A percentile compares a stretch with the other conserved stretches of the same genome.
Evolutionary conservation across 2,797 vertebrate species (phyloP).

Genomic region (Acanthopagrus latus): DNA sequence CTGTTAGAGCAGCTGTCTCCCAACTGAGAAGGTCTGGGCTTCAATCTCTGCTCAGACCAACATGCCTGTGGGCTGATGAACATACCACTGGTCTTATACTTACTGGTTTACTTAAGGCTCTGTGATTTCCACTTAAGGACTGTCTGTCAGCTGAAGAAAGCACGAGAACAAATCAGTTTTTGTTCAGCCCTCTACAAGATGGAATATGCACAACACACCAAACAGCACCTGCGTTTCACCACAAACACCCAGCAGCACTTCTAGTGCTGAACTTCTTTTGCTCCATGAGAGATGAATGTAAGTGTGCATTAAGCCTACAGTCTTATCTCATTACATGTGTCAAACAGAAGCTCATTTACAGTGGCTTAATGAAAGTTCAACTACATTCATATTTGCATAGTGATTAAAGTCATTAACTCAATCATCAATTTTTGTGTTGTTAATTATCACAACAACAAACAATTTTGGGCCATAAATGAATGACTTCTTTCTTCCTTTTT

Average conservation of each 20-base stretch:
- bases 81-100: background rate
- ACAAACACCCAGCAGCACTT: too few species aligned
- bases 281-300: background rate
- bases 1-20: constrained; percentile 5
- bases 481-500: too few species aligned
- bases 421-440: too few species aligned
- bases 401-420: too few species aligned
- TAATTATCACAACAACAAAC: too few species aligned
- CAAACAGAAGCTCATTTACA: background rate
- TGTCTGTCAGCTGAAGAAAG: background rate
- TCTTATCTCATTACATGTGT: background rate
- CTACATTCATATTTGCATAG: too few species aligned
- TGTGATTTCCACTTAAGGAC: background rate
- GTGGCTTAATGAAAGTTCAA: too few species aligned
- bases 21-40: background rate
- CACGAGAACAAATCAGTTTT: background rate
- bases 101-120: background rate
- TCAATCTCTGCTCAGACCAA: background rate
- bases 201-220: too few species aligned
- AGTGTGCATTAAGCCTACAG: background rate
- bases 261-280: too few species aligned
- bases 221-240: too few species aligned
- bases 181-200: too few species aligned
- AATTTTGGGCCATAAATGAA: too few species aligned
- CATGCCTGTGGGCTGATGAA: background rate